A percentile compares a stretch with the other conserved stretches of the same genome.
Evolutionary conservation across 2,797 vertebrate species (phyloP).

Genomic region (Florisuga fusca): DNA sequence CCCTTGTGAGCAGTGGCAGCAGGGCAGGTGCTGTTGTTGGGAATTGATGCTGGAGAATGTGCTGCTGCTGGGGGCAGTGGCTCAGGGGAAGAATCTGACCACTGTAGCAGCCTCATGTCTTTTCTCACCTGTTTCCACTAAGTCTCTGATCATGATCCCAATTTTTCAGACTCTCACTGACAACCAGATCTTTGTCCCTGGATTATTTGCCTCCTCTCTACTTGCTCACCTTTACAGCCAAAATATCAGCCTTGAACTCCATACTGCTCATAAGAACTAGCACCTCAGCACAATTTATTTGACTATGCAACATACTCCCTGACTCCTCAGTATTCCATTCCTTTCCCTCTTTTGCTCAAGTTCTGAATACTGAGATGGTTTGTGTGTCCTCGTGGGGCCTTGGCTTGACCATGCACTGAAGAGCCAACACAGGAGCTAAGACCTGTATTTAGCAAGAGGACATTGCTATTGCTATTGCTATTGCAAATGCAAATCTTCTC

Average conservation of each 20-base stretch:
- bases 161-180: background rate
- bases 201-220: background rate
- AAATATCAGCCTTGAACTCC: background rate
- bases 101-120: background rate
- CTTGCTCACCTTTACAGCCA: background rate
- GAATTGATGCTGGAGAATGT: background rate
- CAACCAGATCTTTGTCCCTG: background rate
- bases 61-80: background rate
- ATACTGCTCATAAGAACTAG: background rate
- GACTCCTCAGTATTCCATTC: background rate
- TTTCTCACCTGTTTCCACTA: background rate
- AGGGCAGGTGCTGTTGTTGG: background rate
- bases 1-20: background rate
- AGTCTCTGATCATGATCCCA: background rate
- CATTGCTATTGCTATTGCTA: background rate
- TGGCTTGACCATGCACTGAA: background rate
- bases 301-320: background rate
- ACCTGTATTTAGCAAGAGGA: background rate
- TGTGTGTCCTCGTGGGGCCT: background rate
- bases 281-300: background rate
- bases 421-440: background rate
- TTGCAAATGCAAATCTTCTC: background rate
- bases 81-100: background rate
- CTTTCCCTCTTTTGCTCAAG: background rate
- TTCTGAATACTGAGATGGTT: background rate